Base-by-base conservation (phyloP, 2,888 invertebrate genomes). In the Lacanobia wlatinum region DNA sequence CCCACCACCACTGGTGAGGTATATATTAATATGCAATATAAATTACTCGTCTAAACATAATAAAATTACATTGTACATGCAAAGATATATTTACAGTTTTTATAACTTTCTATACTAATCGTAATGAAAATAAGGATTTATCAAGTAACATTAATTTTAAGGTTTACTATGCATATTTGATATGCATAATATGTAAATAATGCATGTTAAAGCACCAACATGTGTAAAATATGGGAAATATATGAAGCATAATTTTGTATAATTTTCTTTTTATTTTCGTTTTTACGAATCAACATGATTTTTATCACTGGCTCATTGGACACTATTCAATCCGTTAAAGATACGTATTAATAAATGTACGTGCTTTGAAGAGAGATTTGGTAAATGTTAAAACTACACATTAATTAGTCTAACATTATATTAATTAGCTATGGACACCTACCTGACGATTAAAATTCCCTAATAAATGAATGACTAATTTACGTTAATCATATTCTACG, bases 291-390 rank as follows among this genome's bases (percentile, higher is more conserved):
- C 53, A 78, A 84, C 76, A 76, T 64, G 56, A 64, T 76, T 79
- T 69, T 75, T 77, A 79, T 80, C 78, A 80, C 84, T 72, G 79
- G 69, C 62, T 74, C 78, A 78, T 58, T 73, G 61, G 71, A 77
- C 70, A 70, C 68, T 75, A 70, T 62, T 73, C 55, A 78, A 84
- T 80, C 72, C 67, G 34, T 76, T 74, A 84, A 67, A 70, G 67
- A 85, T 82, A 82, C 86, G 80, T 83, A 83, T 74, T 76, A 82
- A 81, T 83, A 84, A 84, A 83, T 84, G 84, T 87, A 88, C 84
- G 87, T 89, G 89, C 89, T 90, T 89, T 87, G 83, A 90, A 91
- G 88, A 93, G 90, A 93, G 92, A 93, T 95, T 95, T 95, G 95
- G 95, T 95, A 94, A 94, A 92, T 87, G 87, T 92, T 92, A 91